phyloP scores from a whole-genome alignment of 2,113 vertebrate genomes.

The Nicator chloris region DNA sequence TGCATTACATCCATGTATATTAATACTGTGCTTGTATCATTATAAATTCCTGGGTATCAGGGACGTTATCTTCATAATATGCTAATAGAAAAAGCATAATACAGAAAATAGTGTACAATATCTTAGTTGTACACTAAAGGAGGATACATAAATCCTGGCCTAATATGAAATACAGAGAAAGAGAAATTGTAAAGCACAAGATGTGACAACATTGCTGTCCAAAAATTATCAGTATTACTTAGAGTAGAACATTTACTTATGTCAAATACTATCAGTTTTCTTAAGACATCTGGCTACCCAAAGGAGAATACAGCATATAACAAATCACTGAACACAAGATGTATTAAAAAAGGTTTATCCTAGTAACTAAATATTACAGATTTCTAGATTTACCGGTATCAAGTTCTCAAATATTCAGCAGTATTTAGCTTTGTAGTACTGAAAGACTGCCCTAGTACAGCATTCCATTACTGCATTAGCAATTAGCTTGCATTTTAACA shows the following conservation, averaged over 20 bases:
- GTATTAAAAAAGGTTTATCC: not conserved
- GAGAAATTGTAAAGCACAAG: not conserved
- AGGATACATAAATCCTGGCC: not conserved
- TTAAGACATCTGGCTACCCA: not conserved
- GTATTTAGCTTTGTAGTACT: slow-evolving; percentile 20
- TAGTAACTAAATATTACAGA: slow-evolving; percentile 23
- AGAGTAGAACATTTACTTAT: not conserved
- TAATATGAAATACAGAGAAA: not conserved
- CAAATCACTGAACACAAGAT: not conserved
- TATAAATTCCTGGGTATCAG: not conserved
- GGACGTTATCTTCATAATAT: not conserved
- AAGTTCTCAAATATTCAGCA: slow-evolving; percentile 33
- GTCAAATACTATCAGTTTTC: not conserved
- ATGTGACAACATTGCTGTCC: not conserved
- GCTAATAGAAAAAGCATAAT: not conserved
- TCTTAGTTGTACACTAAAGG: not conserved
- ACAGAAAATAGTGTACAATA: not conserved
- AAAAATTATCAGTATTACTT: not conserved
- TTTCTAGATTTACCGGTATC: slow-evolving; percentile 43
- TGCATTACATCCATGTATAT: not conserved
- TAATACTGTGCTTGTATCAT: not conserved
- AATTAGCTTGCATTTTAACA: slow-evolving; percentile 45
- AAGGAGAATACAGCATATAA: not conserved
- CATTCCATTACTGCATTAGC: slow-evolving; percentile 34
- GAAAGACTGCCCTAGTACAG: not conserved